Conservation (phyloP, 2,888 invertebrate genomes). For the Horisme vitalbata region DNA sequence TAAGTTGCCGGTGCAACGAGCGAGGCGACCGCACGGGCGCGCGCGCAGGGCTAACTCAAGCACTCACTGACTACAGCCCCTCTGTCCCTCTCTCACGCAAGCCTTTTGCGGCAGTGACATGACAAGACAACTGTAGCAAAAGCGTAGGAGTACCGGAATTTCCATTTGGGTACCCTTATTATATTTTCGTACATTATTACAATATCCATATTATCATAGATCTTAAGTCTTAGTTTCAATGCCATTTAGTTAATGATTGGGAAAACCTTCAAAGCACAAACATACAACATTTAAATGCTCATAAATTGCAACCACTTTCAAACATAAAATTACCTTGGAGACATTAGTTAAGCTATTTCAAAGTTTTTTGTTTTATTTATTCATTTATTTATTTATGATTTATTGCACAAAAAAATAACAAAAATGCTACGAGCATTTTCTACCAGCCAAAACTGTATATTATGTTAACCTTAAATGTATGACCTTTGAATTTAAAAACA, state of each 20-base stretch:
- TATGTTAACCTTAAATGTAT: too few species aligned
- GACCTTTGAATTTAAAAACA: too few species aligned
- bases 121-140: conserved; percentile 52
- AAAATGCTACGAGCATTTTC: too few species aligned
- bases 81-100: conserved; percentile 61
- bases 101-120: conserved; percentile 46
- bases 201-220: conserved; percentile 13
- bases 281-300: conserved; percentile 16
- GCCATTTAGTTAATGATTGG: conserved; percentile 25
- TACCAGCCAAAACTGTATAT: too few species aligned
- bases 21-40: conserved; percentile 66
- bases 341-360: too few species aligned
- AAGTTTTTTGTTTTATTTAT: too few species aligned
- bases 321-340: conserved; percentile 1
- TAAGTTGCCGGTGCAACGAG: conserved; percentile 34
- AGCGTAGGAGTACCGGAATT: conserved; percentile 69
- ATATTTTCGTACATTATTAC: conserved; percentile 29
- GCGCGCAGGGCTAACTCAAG: conserved; percentile 72
- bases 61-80: conserved; percentile 35
- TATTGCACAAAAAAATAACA: too few species aligned
- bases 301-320: conserved; percentile 1
- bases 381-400: too few species aligned
- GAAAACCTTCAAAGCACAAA: conserved; percentile 20
- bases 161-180: conserved; percentile 69
- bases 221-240: conserved; percentile 14